Evolutionary conservation across 2,888 invertebrate species (phyloP).

Genomic region (Cosmia pyralina): DNA sequence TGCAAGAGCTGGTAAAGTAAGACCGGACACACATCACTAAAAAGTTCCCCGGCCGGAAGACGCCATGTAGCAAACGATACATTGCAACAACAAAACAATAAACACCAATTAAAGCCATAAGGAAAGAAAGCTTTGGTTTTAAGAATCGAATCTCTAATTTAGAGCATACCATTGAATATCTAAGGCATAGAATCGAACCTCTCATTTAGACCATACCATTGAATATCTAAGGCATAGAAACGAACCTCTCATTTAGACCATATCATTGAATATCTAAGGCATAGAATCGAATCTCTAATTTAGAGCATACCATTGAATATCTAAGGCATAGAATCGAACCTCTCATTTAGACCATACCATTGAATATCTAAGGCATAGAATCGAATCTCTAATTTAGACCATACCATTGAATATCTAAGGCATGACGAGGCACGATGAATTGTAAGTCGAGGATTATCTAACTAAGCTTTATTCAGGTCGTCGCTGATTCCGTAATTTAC

Average conservation of each 20-base stretch:
- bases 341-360: not conserved
- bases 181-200: not conserved
- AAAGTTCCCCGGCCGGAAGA: not conserved
- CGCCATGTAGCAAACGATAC: too few relatives aligned
- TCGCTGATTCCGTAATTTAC: not conserved
- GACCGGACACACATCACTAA: not conserved
- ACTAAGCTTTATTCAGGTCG: not conserved
- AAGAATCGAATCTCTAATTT: not conserved
- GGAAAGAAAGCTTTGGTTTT: slow-evolving; percentile 6
- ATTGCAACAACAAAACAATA: not conserved
- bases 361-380: not conserved
- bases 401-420: not conserved
- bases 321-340: not conserved
- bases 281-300: not conserved
- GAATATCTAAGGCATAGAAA: not conserved
- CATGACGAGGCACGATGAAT: too few relatives aligned
- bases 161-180: not conserved
- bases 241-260: not conserved
- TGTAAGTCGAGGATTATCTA: not conserved
- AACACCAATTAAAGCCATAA: not conserved
- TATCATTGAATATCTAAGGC: not conserved
- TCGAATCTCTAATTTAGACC: not conserved
- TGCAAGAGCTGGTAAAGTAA: not conserved
- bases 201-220: not conserved
- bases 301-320: not conserved